These are phyloP conservation scores for Toxostoma redivivum DNA, from an alignment of 2,113 vertebrate species.

Conservation along the genomic window DNA sequence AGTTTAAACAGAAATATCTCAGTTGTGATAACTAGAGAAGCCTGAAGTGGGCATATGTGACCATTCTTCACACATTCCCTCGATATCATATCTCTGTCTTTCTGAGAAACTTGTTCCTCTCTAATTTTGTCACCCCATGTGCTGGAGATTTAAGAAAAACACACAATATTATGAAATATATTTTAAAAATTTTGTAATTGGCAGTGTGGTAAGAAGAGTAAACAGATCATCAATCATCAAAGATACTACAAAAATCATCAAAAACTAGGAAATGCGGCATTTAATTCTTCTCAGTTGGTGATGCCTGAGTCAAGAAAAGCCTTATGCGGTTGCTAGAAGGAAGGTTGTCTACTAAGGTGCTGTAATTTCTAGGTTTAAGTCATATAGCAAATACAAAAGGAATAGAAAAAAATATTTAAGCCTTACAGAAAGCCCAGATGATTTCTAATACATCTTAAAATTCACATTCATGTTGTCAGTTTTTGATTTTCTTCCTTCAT, in stretches of 20 bases:
- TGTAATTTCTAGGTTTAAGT: background rate
- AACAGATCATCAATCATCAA: background rate
- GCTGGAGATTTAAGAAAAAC: background rate
- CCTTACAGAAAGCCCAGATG: background rate
- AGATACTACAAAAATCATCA: background rate
- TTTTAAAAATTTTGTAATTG: background rate
- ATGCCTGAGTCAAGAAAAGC: background rate
- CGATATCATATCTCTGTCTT: background rate
- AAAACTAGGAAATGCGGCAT: background rate
- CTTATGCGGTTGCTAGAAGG: background rate
- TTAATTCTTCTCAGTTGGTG: background rate
- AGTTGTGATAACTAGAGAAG: background rate
- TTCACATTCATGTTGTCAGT: background rate
- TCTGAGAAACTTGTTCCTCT: background rate
- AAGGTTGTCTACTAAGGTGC: background rate
- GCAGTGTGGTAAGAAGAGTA: background rate
- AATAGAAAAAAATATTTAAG: background rate
- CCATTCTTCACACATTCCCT: background rate
- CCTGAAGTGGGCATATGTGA: background rate
- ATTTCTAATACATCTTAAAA: background rate
- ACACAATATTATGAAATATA: background rate
- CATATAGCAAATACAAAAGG: background rate
- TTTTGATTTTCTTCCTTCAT: background rate
- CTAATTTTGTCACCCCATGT: background rate
- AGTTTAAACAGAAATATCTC: background rate